phyloP scores from a whole-genome alignment of 2,888 invertebrate species.

The Syrista parreyssii region DNA sequence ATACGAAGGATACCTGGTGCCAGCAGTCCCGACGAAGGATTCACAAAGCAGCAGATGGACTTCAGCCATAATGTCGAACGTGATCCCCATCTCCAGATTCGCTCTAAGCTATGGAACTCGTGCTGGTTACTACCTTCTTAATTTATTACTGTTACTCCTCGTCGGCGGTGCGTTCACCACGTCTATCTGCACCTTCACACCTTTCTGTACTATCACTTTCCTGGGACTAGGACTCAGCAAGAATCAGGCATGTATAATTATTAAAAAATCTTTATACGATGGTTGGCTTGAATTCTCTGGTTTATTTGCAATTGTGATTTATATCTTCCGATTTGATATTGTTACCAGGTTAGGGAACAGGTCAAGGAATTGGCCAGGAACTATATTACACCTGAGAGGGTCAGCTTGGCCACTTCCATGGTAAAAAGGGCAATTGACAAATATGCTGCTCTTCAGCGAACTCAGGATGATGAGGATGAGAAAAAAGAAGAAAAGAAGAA shows the following conservation, averaged over 20 bases:
- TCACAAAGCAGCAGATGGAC: slow-evolving; percentile 21
- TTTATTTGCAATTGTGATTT: background rate
- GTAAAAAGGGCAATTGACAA: slow-evolving; percentile 74
- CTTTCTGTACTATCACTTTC: slow-evolving; percentile 72
- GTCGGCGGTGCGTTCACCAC: slow-evolving; percentile 71
- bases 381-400: slow-evolving; percentile 71
- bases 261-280: background rate
- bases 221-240: slow-evolving; percentile 55
- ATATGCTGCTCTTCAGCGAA: slow-evolving; percentile 57
- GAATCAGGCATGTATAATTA: slow-evolving; percentile 29
- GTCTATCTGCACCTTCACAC: slow-evolving; percentile 73
- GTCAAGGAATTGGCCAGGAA: slow-evolving; percentile 69
- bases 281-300: background rate
- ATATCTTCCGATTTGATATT: background rate
- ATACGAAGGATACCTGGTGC: slow-evolving; percentile 41
- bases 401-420: slow-evolving; percentile 71
- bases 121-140: slow-evolving; percentile 29
- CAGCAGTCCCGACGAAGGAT: slow-evolving; percentile 17
- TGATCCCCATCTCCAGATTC: slow-evolving; percentile 40
- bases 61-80: slow-evolving; percentile 24
- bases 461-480: slow-evolving; percentile 18
- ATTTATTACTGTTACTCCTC: slow-evolving; percentile 58
- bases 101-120: slow-evolving; percentile 37
- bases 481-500: background rate
- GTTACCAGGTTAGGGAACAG: slow-evolving; percentile 37